Conservation (phyloP, 2,888 invertebrate species). For the Volucella bombylans region DNA sequence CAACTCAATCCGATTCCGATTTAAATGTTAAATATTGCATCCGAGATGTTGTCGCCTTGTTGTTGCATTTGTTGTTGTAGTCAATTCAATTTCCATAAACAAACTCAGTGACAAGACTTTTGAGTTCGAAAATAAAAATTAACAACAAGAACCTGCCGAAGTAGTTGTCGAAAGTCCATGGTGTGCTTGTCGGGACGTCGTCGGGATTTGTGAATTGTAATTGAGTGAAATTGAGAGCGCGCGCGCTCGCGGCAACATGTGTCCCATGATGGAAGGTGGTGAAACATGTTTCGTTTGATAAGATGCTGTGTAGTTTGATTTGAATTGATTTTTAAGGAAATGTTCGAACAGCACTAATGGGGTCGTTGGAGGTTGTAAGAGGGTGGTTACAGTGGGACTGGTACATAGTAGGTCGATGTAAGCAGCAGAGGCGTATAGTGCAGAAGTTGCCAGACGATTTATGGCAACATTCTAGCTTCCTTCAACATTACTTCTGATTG, state of each 20-base stretch:
- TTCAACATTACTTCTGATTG: too few species aligned
- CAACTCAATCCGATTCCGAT: conserved; percentile 53
- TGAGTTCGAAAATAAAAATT: conserved; percentile 6
- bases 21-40: conserved; percentile 71
- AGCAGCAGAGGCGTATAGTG: too few species aligned
- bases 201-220: conserved; percentile 63
- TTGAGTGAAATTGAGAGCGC: conserved; percentile 64
- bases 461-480: too few species aligned
- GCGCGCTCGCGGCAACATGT: conserved; percentile 60
- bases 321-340: neutral
- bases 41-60: conserved; percentile 36
- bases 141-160: conserved; percentile 3
- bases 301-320: conserved; percentile 7
- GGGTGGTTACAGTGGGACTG: neutral
- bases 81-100: conserved; percentile 69
- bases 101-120: conserved; percentile 38
- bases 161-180: conserved; percentile 35
- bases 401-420: neutral
- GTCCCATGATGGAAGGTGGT: conserved; percentile 33
- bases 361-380: conserved; percentile 1
- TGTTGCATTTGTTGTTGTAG: conserved; percentile 18
- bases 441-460: too few species aligned
- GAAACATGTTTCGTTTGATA: conserved; percentile 57
- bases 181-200: conserved; percentile 31
- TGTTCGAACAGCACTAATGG: neutral